A percentile compares a stretch with the other conserved stretches of the same genome.
Evolutionary conservation across 2,113 vertebrate species (phyloP).

Genomic region (Beaufortia kweichowensis): DNA sequence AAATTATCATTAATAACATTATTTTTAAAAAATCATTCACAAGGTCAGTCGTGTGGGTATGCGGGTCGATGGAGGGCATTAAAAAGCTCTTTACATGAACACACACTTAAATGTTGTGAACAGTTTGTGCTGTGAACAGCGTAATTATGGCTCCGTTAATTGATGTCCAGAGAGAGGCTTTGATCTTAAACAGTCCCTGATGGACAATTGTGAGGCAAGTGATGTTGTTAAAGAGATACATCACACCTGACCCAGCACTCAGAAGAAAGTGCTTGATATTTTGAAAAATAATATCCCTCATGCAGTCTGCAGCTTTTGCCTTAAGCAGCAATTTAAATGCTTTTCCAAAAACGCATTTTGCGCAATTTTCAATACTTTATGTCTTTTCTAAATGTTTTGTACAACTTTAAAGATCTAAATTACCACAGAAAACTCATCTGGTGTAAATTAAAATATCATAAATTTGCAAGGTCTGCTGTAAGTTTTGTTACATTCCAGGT

Average conservation of each 20-base stretch:
- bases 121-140: constrained; percentile 23
- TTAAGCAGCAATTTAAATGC: constrained; percentile 14
- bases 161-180: constrained; percentile 27
- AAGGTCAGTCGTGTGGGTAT: constrained; percentile 29
- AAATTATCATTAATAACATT: constrained; percentile 43
- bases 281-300: neutral
- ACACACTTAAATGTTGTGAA: constrained; percentile 5
- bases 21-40: constrained; percentile 1
- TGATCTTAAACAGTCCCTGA: constrained; percentile 40
- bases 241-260: constrained; percentile 1
- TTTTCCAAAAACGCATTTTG: neutral
- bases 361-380: constrained; percentile 26
- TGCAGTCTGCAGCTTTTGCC: neutral
- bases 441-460: neutral
- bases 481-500: neutral
- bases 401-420: constrained; percentile 11
- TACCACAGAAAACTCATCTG: neutral
- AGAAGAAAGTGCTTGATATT: constrained; percentile 9
- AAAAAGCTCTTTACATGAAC: constrained; percentile 5
- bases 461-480: neutral
- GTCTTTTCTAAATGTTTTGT: neutral
- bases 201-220: constrained; percentile 16
- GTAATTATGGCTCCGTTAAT: constrained; percentile 41
- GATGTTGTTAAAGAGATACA: constrained; percentile 16
- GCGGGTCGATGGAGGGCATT: constrained; percentile 13